Evolutionary conservation across 2,113 vertebrate species (phyloP).

Genomic region (Haemorhous mexicanus): DNA sequence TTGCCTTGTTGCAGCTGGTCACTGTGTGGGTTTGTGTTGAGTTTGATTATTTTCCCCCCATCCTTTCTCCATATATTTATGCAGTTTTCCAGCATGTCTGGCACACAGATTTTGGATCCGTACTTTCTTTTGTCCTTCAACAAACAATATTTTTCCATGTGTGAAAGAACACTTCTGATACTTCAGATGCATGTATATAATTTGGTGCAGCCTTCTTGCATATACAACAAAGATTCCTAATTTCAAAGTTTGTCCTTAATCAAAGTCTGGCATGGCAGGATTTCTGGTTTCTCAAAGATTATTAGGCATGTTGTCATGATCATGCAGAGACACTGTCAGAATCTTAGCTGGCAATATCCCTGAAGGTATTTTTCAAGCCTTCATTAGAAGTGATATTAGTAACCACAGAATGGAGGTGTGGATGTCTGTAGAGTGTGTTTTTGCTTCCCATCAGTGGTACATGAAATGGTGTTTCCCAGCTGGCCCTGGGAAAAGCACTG

Average conservation of each 20-base stretch:
- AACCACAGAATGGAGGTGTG: not conserved
- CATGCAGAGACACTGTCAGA: not conserved
- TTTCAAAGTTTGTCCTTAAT: not conserved
- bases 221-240: not conserved
- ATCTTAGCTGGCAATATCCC: not conserved
- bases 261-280: not conserved
- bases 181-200: not conserved
- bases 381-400: not conserved
- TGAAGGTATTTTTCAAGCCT: not conserved
- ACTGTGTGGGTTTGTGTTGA: not conserved
- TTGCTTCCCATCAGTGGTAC: not conserved
- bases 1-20: slow-evolving; percentile 9
- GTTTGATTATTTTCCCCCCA: not conserved
- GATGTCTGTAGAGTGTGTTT: not conserved
- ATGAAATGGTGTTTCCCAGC: not conserved
- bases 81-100: slow-evolving; percentile 20
- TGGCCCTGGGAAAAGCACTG: not conserved
- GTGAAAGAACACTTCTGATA: slow-evolving; percentile 23
- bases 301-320: not conserved
- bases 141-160: slow-evolving; percentile 33
- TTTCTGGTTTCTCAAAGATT: not conserved
- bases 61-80: not conserved
- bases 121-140: slow-evolving; percentile 48
- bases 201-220: slow-evolving; percentile 5
- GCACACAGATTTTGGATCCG: slow-evolving; percentile 25